Base-by-base conservation (phyloP, 2,113 vertebrate species). In the Pseudorhombus dupliciocellatus region DNA sequence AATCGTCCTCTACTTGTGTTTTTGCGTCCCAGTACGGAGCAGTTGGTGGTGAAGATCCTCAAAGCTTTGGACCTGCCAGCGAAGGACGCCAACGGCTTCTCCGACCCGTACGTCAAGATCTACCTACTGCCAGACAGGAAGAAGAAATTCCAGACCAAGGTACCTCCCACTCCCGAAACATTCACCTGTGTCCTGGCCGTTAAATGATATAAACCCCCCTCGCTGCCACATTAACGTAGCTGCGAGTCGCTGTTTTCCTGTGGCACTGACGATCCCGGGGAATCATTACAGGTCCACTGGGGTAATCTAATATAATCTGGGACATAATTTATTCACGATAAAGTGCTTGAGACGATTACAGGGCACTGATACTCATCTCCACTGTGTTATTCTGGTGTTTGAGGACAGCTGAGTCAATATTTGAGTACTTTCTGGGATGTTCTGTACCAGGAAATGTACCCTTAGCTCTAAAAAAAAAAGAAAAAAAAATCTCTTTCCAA, bases 81-180 rank as follows among this genome's bases (percentile, higher is more conserved):
- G 28, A 98, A 97, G 82, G 96, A 97, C 46, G 95, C 95, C 88
- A 97, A 96, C 2, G 96, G 96, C 34, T 97, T 97, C 92, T 97
- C 96, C 0, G 96, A 98, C 88, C 96, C 96, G 1, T 97, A 97
- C 1, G 96, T 97, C 73, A 97, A 97, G 93, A 97, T 97, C 86
- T 97, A 97, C 93, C 93, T 98, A 86, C 94, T 97, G 80, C 96
- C 96, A 1, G 96, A 97, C 89, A 94, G 96, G 81, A 98, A 98
- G 93, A 97, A 97, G 89, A 98, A 98, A 78, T 98, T 94, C 85
- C 96, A 98, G 90, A 98, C 96, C 67, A 97, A 93, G 93, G 91
- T 94, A 60, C 20, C 46, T 8, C 50, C 28, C 61, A 11, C 59
- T 28, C 30, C 12, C 30, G 25, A 21, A 48, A 15, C 22, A 21